These are phyloP conservation scores for Caenorhabditis auriculariae DNA, from an alignment of 2,888 invertebrate species.

Conservation along the genomic window DNA sequence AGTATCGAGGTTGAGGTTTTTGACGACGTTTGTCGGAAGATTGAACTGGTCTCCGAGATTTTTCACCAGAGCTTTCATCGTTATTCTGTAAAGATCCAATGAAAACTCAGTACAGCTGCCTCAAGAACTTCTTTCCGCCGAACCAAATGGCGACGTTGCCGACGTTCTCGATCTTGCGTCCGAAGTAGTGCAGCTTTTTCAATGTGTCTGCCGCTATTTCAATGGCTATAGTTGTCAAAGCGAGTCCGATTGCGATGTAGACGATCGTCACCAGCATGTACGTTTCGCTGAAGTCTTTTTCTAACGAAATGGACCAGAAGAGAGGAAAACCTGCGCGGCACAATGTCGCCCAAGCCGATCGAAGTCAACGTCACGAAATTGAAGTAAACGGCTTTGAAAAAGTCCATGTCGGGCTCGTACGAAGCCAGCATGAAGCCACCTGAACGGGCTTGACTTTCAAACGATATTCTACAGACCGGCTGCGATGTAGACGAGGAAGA, in stretches of 20 bases:
- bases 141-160: conserved; percentile 61
- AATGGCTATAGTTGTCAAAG: conserved; percentile 61
- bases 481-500: conserved; percentile 54
- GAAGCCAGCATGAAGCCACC: conserved; percentile 27
- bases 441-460: too few species aligned
- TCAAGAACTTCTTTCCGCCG: conserved; percentile 56
- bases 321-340: conserved; percentile 52
- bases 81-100: conserved; percentile 44
- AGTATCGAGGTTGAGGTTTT: conserved; percentile 53
- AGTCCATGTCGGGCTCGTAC: conserved; percentile 60
- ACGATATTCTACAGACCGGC: conserved; percentile 22
- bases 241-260: conserved; percentile 60
- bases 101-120: background rate
- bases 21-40: conserved; percentile 50
- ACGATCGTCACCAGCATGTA: conserved; percentile 58
- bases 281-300: conserved; percentile 54
- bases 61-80: conserved; percentile 58
- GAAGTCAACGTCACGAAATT: conserved; percentile 60
- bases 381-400: conserved; percentile 60
- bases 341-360: conserved; percentile 58
- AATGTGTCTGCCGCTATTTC: conserved; percentile 60
- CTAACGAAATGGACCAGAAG: too few species aligned
- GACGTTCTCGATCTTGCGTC: conserved; percentile 61
- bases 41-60: conserved; percentile 62
- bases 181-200: conserved; percentile 60